These are phyloP conservation scores for Pampusana beccarii DNA, from an alignment of 2,113 vertebrate genomes.

Conservation along the genomic window DNA sequence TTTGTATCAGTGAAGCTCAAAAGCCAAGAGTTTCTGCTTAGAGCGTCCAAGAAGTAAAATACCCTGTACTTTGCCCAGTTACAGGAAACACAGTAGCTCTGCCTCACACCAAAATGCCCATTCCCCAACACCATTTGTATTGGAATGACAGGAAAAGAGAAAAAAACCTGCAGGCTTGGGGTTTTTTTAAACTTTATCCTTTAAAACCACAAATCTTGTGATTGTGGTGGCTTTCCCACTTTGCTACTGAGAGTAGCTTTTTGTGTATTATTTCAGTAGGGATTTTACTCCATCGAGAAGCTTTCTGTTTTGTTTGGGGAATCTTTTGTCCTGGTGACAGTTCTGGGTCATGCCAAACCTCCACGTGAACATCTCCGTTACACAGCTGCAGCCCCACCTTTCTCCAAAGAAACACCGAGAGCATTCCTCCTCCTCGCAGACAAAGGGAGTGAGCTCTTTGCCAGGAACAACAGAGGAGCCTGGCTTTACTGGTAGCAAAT, in stretches of 20 bases:
- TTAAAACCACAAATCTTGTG: neutral
- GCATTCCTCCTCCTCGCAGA: slow-evolving; percentile 1
- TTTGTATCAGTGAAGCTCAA: neutral
- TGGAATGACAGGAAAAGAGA: neutral
- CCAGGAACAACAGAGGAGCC: slow-evolving; percentile 13
- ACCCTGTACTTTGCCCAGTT: neutral
- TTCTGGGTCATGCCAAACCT: neutral
- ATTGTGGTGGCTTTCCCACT: neutral
- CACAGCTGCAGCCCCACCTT: slow-evolving; percentile 32
- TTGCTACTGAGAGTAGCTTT: neutral
- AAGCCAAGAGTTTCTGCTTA: neutral
- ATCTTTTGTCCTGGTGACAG: neutral
- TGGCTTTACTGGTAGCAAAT: slow-evolving; percentile 3
- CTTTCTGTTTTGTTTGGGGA: neutral
- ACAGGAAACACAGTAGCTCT: neutral
- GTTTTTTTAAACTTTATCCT: neutral
- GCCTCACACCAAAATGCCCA: neutral
- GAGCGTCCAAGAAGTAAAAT: neutral
- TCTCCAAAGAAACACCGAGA: neutral
- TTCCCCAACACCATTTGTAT: neutral
- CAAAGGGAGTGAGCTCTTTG: neutral
- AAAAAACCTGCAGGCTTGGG: neutral
- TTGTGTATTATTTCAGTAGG: neutral
- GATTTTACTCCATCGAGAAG: neutral
- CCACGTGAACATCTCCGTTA: neutral